Evolutionary conservation across 2,888 invertebrate species (phyloP).

Genomic region (Eledona agricola): DNA sequence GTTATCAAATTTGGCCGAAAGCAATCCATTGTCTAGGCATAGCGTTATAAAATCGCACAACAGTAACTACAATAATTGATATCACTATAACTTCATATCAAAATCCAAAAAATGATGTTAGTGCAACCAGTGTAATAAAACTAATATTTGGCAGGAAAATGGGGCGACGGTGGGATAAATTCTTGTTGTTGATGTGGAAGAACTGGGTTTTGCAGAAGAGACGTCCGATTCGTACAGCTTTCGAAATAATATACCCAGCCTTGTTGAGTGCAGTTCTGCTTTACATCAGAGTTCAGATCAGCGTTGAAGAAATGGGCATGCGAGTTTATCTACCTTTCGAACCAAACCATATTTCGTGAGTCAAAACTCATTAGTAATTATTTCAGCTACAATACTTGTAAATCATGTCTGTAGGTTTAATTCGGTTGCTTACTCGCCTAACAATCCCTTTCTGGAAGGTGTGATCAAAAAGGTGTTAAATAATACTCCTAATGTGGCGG

Average conservation of each 20-base stretch:
- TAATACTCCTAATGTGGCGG: not conserved
- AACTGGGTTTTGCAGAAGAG: slow-evolving; percentile 80
- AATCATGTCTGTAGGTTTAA: not conserved
- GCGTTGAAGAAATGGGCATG: too few relatives aligned
- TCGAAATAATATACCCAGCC: slow-evolving; percentile 74
- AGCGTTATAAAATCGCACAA: too few relatives aligned
- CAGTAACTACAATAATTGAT: too few relatives aligned
- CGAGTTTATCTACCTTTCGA: too few relatives aligned
- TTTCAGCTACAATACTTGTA: slow-evolving; percentile 1
- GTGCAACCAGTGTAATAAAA: too few relatives aligned
- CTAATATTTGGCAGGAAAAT: slow-evolving; percentile 27
- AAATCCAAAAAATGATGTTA: too few relatives aligned
- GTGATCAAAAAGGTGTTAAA: not conserved
- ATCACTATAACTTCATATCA: too few relatives aligned
- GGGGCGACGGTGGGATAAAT: slow-evolving; percentile 56
- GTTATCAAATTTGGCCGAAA: too few relatives aligned
- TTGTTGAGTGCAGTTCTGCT: slow-evolving; percentile 68
- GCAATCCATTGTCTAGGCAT: too few relatives aligned
- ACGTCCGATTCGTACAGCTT: slow-evolving; percentile 70
- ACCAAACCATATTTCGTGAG: not conserved
- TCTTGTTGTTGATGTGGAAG: slow-evolving; percentile 81
- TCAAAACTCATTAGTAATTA: not conserved
- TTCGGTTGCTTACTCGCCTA: slow-evolving; percentile 6
- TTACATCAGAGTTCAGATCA: too few relatives aligned
- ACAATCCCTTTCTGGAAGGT: slow-evolving; percentile 1